Evolutionary conservation across 2,113 vertebrate species (phyloP).

Genomic region (Neotoma lepida): DNA sequence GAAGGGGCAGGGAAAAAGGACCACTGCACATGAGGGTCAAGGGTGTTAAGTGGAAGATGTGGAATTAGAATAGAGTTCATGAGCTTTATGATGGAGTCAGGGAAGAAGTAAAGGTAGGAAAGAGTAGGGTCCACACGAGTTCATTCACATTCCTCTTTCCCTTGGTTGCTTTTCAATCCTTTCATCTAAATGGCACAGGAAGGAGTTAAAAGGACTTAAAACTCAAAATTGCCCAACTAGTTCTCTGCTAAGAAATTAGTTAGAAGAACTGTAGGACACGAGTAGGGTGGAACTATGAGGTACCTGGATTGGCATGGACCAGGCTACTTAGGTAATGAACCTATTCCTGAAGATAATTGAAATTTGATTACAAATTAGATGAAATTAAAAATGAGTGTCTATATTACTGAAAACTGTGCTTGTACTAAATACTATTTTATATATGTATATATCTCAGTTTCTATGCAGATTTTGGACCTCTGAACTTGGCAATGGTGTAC

Average conservation of each 20-base stretch:
- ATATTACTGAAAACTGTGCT: slow-evolving; percentile 44
- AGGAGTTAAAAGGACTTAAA: neutral
- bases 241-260: neutral
- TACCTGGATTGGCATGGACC: neutral
- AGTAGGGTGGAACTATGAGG: neutral
- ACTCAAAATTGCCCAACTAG: neutral
- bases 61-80: neutral
- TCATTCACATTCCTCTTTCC: neutral
- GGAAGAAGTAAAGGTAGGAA: neutral
- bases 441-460: slow-evolving; percentile 86
- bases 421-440: slow-evolving; percentile 59
- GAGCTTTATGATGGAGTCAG: neutral
- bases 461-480: slow-evolving; percentile 97
- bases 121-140: neutral
- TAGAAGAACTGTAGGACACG: neutral
- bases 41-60: neutral
- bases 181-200: neutral
- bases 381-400: slow-evolving; percentile 21
- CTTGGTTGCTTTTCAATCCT: neutral
- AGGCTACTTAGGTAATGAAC: neutral
- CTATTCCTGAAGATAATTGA: neutral
- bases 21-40: neutral
- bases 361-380: slow-evolving; percentile 7
- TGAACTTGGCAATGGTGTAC: slow-evolving; percentile 96
- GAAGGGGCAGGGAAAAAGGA: neutral